Evolutionary conservation across 2,797 vertebrate species (phyloP), one percentile per base, ranked within the genome.

Genomic region (Melopsittacus undulatus): DNA sequence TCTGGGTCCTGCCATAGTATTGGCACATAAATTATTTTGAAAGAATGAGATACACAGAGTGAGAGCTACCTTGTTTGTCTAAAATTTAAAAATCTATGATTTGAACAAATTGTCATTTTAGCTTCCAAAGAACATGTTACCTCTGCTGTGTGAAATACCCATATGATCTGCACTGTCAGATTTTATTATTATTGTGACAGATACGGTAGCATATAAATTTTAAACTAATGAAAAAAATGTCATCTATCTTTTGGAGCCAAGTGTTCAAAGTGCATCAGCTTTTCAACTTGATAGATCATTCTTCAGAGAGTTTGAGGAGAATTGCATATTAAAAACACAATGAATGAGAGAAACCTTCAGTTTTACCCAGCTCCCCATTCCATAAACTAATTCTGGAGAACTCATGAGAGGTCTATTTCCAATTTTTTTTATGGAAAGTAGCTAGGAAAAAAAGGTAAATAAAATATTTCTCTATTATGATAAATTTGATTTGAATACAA

Each of bases 111-210:
- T 96, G 95, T 96, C 94, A 97, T 96, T 98, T 96, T 97, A 96
- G 95, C 92, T 98, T 97, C 89, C 93, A 95, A 96, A 94, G 94
- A 98, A 93, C 94, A 95, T 48, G 94, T 97, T 97, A 97, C 82
- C 87, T 97, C 89, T 97, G 78, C 91, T 81, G 75, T n/a, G 51
- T 6, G 49, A 95, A 97, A 97, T 97, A 95, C 92, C 94, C 83
- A 85, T 92, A 96, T 97, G 97, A 98, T 97, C 97, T 96, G 86
- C 92, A 96, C 94, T 98, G 98, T 98, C 97, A 98, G 95, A 89
- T 97, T 97, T 97, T 97, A 98, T 98, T 98, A 97, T 98, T 98
- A 97, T 98, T 97, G 94, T 97, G 97, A 97, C 98, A 98, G 96
- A 97, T 97, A 95, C 48, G 74, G 95, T 75, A 94, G 95, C 94